Base-by-base conservation (phyloP, 2,888 invertebrate genomes). In the Sialis fuliginosa region DNA sequence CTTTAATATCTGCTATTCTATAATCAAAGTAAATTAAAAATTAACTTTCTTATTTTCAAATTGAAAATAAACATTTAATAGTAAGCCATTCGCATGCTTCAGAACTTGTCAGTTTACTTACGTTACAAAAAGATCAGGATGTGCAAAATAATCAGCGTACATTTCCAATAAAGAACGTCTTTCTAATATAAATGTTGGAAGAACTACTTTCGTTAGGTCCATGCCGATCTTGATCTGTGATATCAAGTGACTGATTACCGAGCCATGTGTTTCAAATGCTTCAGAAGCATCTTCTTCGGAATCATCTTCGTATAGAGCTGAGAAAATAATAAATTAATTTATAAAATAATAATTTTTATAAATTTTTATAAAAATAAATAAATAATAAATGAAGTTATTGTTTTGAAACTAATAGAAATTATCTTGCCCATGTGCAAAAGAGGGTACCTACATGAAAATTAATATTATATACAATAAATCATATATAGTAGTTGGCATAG, bases 101-200 rank as follows among this genome's bases (percentile, higher is more conserved):
- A 8, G 44, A 31, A 47, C 4, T 4, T 2, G 2, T 4, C 22
- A 22, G 22, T 43, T 47, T 45, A 57, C 65, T 62, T 67, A 91
- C 91, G 76, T 85, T 52, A 86, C 75, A 68, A 98, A 97, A 58
- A 95, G 77, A 67, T 97, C 96, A 0, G 98, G 96, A 73, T 99
- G 98, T 8, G 98, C 95, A 69, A 99, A 96, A 63, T 97, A 98
- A 69, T 99, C 98, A 44, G 98, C 97, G 65, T 96, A 99, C 98
- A 99, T 99, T 71, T 99, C 98, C 42, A 99, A 72, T 37, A 98
- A 74, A 1, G 97, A 98, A 51, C 98, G 79, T 64, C 93, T 77
- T 64, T 99, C 98, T 56, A 99, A 69, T 56, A 99, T 99, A 62
- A 98, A 99, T 31, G 98, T 99, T 22, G 98, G 98, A 52, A 99